Evolutionary conservation across 2,888 invertebrate genomes (phyloP).

Genomic region (Geotrupes spiniger): DNA sequence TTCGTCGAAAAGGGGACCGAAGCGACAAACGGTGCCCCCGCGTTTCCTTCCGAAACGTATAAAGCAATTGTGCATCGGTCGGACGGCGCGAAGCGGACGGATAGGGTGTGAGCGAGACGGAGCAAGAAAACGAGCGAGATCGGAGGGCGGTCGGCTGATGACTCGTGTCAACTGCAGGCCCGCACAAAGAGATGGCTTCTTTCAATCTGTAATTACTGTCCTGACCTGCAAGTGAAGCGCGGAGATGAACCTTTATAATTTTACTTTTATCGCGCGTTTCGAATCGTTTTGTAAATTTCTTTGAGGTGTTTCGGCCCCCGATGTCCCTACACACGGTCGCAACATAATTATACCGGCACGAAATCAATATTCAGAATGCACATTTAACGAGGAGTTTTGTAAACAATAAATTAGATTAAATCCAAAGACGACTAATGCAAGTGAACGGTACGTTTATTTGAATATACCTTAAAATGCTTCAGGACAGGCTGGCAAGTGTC

Average conservation of each 20-base stretch:
- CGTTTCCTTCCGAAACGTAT: conserved; percentile 46
- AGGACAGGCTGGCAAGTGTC: no score
- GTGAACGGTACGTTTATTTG: no score
- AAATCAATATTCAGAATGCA: no score
- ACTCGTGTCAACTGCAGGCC: conserved; percentile 43
- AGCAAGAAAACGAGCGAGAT: conserved; percentile 26
- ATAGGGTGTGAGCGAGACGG: conserved; percentile 15
- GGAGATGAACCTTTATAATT: conserved; percentile 31
- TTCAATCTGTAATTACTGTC: conserved; percentile 47
- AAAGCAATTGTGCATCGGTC: conserved; percentile 41
- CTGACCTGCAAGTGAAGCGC: conserved; percentile 40
- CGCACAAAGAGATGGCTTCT: conserved; percentile 47
- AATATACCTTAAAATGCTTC: no score
- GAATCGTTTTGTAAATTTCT: no score
- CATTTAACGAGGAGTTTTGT: no score
- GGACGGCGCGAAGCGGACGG: not conserved
- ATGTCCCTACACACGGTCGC: no score
- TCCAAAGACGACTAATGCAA: no score
- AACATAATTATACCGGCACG: not conserved
- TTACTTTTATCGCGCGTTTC: conserved; percentile 13
- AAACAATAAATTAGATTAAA: no score
- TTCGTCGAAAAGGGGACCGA: not conserved
- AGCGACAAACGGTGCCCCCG: conserved; percentile 27
- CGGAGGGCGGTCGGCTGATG: conserved; percentile 27
- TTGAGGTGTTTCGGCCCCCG: no score